These are phyloP conservation scores for Melanostigma gelatinosum DNA, from an alignment of 2,113 vertebrate species.

Conservation along the genomic window DNA sequence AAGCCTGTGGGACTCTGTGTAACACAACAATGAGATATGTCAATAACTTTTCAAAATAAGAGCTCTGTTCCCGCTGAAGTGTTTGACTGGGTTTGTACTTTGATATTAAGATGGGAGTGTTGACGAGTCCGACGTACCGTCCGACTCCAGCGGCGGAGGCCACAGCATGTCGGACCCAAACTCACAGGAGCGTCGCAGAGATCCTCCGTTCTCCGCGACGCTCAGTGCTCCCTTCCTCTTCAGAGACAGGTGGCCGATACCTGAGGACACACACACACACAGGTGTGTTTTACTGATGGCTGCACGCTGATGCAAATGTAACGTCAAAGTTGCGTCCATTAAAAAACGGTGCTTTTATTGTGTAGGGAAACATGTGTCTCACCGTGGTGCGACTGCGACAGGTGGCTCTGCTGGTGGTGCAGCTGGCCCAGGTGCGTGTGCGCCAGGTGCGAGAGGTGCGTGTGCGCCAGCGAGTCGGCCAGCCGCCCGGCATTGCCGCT, in stretches of 20 bases:
- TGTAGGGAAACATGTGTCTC: background rate
- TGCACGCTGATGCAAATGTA: too few species aligned
- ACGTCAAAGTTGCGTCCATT: background rate
- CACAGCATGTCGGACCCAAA: conserved; percentile 86
- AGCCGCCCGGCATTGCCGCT: conserved; percentile 94
- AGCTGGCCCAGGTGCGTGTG: conserved; percentile 74
- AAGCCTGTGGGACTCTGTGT: too few species aligned
- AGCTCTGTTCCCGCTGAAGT: too few species aligned
- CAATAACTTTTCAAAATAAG: too few species aligned
- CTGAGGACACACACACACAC: conserved; percentile 44
- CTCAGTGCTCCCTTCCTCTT: conserved; percentile 84
- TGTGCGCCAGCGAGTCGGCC: conserved; percentile 96
- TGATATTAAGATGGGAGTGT: background rate
- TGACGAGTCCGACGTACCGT: conserved; percentile 71
- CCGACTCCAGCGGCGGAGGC: conserved; percentile 85
- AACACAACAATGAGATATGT: too few species aligned
- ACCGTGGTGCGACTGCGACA: conserved; percentile 78
- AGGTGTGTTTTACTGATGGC: background rate
- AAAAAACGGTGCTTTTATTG: background rate
- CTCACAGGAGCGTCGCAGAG: conserved; percentile 85
- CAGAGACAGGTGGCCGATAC: conserved; percentile 85
- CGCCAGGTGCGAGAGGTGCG: conserved; percentile 83
- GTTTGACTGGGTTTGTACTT: too few species aligned
- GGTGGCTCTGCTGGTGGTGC: conserved; percentile 76
- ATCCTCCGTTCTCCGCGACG: conserved; percentile 84